A percentile compares a stretch with the other conserved stretches of the same genome.
These are phyloP conservation scores for Ophiodon elongatus DNA, from an alignment of 2,113 vertebrate genomes.

Conservation along the genomic window DNA sequence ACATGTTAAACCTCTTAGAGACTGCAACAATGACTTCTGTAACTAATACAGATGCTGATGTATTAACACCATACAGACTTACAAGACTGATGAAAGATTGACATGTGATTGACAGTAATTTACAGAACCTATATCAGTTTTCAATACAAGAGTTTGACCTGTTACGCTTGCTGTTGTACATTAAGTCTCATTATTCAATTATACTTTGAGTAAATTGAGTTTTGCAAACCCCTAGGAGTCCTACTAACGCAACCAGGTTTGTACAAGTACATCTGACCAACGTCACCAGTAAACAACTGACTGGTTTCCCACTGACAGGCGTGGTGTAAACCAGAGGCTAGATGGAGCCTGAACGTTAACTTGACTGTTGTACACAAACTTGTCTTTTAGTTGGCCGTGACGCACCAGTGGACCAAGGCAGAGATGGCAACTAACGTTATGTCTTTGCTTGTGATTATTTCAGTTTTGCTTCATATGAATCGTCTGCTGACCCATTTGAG, in stretches of 20 bases:
- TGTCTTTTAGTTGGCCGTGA: neutral
- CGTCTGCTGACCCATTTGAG: neutral
- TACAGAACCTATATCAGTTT: neutral
- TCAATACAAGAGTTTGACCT: neutral
- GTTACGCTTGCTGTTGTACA: neutral
- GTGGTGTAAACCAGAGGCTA: neutral
- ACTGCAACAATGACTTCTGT: neutral
- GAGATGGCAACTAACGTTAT: neutral
- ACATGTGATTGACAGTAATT: neutral
- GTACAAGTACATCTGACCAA: neutral
- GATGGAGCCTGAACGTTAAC: neutral
- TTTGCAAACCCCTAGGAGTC: neutral
- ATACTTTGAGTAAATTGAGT: no score
- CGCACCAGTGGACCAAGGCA: no score
- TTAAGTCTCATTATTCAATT: no score
- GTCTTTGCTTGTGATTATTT: constrained; percentile 22
- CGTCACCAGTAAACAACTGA: neutral
- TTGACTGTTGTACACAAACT: neutral
- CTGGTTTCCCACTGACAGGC: neutral
- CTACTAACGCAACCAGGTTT: neutral
- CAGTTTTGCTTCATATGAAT: constrained; percentile 25
- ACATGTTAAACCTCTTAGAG: neutral
- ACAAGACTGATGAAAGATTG: neutral
- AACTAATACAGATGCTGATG: neutral
- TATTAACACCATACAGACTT: neutral